These are phyloP conservation scores for Lontra canadensis DNA, from an alignment of 2,113 vertebrate species.

Conservation along the genomic window DNA sequence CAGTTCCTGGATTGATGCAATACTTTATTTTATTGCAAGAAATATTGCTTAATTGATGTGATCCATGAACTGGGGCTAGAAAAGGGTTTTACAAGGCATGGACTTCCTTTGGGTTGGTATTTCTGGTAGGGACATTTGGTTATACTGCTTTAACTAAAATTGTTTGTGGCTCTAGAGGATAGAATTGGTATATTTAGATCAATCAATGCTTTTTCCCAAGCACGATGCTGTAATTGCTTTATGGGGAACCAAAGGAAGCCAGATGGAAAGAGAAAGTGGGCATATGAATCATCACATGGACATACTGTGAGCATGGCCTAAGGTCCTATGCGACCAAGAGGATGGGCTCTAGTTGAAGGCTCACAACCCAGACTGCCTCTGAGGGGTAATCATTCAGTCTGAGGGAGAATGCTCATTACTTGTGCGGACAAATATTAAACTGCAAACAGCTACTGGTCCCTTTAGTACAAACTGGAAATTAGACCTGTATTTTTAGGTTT, in stretches of 20 bases:
- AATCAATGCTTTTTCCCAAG: not conserved
- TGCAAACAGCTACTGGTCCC: not conserved
- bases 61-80: not conserved
- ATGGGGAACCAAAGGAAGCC: slow-evolving; percentile 3
- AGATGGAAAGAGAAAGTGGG: slow-evolving; percentile 21
- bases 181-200: slow-evolving; percentile 35
- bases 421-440: not conserved
- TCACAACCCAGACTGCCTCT: not conserved
- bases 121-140: slow-evolving; percentile 45
- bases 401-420: not conserved
- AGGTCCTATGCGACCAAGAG: not conserved
- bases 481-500: not conserved
- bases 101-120: not conserved
- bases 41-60: slow-evolving; percentile 6
- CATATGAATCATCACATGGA: not conserved
- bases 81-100: not conserved
- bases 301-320: not conserved
- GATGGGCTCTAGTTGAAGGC: not conserved
- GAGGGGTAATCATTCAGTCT: not conserved
- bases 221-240: not conserved
- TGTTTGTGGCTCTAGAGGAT: not conserved
- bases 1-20: not conserved
- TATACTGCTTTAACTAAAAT: slow-evolving; percentile 51
- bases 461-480: not conserved
- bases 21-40: slow-evolving; percentile 19